Percentiles rank a stretch among this genome's conserved stretches.
These are phyloP conservation scores for Notodonta ziczac DNA, from an alignment of 2,888 invertebrate species.

Conservation along the genomic window DNA sequence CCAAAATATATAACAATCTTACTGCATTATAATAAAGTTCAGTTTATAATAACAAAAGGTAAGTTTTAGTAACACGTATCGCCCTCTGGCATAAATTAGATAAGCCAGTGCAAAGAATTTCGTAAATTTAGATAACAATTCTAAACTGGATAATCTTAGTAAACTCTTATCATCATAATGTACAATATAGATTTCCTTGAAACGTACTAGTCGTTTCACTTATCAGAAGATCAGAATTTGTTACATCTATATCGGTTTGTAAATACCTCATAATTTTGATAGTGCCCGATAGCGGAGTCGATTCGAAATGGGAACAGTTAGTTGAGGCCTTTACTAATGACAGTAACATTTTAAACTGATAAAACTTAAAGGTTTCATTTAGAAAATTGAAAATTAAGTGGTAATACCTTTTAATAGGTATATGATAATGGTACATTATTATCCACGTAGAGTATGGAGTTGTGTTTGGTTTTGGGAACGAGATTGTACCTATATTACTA, in stretches of 20 bases:
- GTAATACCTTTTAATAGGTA: not conserved
- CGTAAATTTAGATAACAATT: slow-evolving; percentile 15
- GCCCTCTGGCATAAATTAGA: slow-evolving; percentile 10
- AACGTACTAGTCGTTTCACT: slow-evolving; percentile 16
- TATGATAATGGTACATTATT: not conserved
- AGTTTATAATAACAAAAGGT: not conserved
- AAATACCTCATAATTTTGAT: slow-evolving; percentile 5
- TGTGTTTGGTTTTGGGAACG: no score
- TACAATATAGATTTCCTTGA: slow-evolving; percentile 23
- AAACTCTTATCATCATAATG: slow-evolving; percentile 21
- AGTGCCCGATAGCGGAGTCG: slow-evolving; percentile 1
- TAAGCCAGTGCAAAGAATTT: slow-evolving; percentile 21
- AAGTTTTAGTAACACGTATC: not conserved
- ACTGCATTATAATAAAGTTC: not conserved
- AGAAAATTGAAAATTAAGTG: not conserved
- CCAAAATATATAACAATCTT: not conserved
- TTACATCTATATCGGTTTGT: slow-evolving; percentile 10
- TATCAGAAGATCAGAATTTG: slow-evolving; percentile 19
- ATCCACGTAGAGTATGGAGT: no score
- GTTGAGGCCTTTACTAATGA: slow-evolving; percentile 4
- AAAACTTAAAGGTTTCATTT: not conserved
- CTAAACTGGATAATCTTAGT: slow-evolving; percentile 12
- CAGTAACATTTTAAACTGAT: not conserved
- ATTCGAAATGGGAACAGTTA: slow-evolving; percentile 11
- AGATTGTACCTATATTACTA: no score